Evolutionary conservation across 2,113 vertebrate genomes (phyloP).

Genomic region (Felis chaus): DNA sequence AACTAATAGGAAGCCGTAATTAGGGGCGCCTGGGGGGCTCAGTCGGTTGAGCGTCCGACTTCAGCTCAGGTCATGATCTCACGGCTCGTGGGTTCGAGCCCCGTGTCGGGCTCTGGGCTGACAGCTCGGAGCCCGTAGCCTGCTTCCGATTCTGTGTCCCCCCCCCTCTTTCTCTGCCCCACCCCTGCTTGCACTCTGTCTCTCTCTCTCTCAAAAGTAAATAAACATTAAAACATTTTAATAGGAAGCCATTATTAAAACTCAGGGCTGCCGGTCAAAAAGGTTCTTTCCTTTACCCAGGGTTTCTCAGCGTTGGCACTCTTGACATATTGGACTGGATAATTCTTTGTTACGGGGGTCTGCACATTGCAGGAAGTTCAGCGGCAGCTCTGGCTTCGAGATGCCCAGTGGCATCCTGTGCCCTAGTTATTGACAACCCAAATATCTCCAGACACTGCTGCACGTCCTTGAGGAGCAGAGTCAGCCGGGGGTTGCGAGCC

Average conservation of each 20-base stretch:
- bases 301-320: background rate
- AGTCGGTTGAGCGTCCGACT: too few relatives aligned
- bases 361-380: background rate
- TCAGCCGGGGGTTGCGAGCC: too few relatives aligned
- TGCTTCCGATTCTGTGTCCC: too few relatives aligned
- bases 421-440: background rate
- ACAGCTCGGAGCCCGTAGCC: accelerated
- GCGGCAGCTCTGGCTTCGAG: background rate
- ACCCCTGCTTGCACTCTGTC: too few relatives aligned
- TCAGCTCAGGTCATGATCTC: too few relatives aligned
- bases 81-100: too few relatives aligned
- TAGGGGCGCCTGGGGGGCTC: background rate
- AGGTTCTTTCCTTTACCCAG: background rate
- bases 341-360: background rate
- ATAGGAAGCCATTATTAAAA: background rate
- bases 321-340: background rate
- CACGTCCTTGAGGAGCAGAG: background rate
- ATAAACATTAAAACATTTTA: too few relatives aligned
- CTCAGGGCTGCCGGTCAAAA: background rate
- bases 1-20: background rate
- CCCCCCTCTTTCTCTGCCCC: too few relatives aligned
- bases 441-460: background rate
- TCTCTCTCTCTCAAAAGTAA: too few relatives aligned
- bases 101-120: accelerated
- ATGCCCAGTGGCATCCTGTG: background rate